Percentiles rank a stretch among this genome's conserved stretches.
phyloP scores from a whole-genome alignment of 2,797 vertebrate species.

The Schizopygopsis pylzovi region DNA sequence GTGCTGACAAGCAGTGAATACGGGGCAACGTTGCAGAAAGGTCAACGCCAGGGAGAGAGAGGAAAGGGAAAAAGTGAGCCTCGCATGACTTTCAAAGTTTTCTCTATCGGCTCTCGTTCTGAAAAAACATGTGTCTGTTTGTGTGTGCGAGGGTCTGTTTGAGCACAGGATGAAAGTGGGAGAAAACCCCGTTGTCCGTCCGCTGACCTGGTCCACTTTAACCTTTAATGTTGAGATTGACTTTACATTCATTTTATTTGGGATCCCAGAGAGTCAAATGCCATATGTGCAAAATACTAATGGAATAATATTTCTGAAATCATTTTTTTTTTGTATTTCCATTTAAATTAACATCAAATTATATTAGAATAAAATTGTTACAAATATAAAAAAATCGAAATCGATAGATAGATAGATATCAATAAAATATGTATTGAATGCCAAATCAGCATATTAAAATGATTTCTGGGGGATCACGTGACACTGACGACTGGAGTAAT shows the following conservation, averaged over 20 bases:
- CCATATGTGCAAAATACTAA: neutral
- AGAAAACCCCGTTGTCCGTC: constrained; percentile 26
- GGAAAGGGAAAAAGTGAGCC: constrained; percentile 65
- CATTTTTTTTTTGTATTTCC: neutral
- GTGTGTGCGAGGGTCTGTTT: constrained; percentile 42
- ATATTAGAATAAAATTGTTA: neutral
- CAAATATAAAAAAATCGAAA: neutral
- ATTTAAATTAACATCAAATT: neutral
- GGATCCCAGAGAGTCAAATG: neutral
- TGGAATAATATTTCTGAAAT: neutral
- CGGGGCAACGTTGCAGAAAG: constrained; percentile 95
- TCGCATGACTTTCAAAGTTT: constrained; percentile 88
- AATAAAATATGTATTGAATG: neutral
- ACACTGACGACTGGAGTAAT: neutral
- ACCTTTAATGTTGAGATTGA: neutral
- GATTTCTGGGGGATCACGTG: too few relatives aligned
- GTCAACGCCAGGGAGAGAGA: constrained; percentile 79
- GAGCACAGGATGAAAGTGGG: constrained; percentile 24
- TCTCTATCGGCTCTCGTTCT: constrained; percentile 63
- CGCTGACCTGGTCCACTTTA: constrained; percentile 14
- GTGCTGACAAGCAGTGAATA: constrained; percentile 95
- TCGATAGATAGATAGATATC: too few relatives aligned
- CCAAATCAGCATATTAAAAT: neutral
- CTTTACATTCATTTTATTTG: neutral
- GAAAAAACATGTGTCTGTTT: constrained; percentile 37